Percentiles rank a stretch among this genome's conserved stretches.
phyloP scores from a whole-genome alignment of 1,140 invertebrate genomes.

The Platyura marginata region DNA sequence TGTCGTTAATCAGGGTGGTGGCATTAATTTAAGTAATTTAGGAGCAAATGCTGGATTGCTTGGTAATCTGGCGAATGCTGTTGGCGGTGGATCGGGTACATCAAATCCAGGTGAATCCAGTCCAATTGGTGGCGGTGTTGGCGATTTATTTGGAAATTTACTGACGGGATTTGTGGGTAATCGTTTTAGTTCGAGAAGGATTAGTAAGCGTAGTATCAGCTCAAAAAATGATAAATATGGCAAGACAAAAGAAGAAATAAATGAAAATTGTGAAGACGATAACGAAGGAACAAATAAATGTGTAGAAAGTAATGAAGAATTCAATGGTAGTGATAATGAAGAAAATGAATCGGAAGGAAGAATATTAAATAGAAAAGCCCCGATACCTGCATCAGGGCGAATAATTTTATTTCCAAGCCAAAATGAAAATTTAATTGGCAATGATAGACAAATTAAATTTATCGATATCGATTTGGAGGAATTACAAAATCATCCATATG shows the following conservation, averaged over 20 bases:
- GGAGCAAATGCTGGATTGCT: background rate
- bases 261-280: background rate
- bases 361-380: constrained; percentile 1
- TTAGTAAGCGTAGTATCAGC: background rate
- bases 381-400: background rate
- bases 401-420: background rate
- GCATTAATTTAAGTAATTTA: constrained; percentile 4
- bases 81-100: background rate
- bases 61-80: background rate
- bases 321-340: background rate
- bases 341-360: constrained; percentile 1
- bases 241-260: constrained; percentile 5
- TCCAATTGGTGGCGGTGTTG: background rate
- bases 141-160: constrained; percentile 4
- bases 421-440: background rate
- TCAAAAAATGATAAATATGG: background rate
- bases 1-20: background rate
- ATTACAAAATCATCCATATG: background rate
- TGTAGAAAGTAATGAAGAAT: background rate
- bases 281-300: background rate
- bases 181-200: constrained; percentile 1
- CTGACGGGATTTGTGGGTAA: constrained; percentile 4
- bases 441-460: background rate
- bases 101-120: background rate
- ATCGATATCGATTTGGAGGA: background rate